These are phyloP conservation scores for Oreochromis niloticus DNA, from an alignment of 2,113 vertebrate species.

Conservation along the genomic window DNA sequence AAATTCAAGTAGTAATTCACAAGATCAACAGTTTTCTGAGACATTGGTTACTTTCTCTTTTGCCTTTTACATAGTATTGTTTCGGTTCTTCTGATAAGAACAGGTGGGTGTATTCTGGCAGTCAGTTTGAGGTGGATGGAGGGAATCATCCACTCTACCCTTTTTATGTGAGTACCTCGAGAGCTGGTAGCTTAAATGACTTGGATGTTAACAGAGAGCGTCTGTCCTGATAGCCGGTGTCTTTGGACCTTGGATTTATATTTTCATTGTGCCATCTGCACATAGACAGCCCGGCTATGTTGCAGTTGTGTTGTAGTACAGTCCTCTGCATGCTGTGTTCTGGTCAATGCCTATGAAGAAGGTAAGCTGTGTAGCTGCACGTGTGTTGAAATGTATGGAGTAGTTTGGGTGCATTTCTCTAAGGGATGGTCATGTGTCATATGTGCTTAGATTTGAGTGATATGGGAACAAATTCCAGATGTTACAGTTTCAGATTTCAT, in stretches of 20 bases:
- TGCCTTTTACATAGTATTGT: no score
- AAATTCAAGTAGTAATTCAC: no score
- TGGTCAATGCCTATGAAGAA: rapidly evolving
- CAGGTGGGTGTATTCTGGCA: neutral
- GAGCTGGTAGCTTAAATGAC: neutral
- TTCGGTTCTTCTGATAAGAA: rapidly evolving
- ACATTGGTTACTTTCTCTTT: no score
- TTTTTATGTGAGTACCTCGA: rapidly evolving
- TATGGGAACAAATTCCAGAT: neutral
- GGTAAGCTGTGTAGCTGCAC: rapidly evolving
- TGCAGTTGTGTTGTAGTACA: neutral
- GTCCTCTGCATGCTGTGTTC: neutral
- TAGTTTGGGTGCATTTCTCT: rapidly evolving
- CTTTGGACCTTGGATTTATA: neutral
- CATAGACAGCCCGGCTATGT: rapidly evolving
- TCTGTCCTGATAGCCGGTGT: neutral
- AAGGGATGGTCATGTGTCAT: neutral
- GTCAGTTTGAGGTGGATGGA: rapidly evolving
- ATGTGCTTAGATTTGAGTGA: neutral
- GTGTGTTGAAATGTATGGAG: rapidly evolving
- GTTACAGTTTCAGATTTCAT: neutral
- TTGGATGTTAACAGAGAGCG: neutral
- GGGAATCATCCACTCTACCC: rapidly evolving
- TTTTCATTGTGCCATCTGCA: rapidly evolving
- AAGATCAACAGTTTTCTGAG: rapidly evolving